Base-by-base conservation (phyloP, 2,888 invertebrate genomes). In the Luperina nickerlii region DNA sequence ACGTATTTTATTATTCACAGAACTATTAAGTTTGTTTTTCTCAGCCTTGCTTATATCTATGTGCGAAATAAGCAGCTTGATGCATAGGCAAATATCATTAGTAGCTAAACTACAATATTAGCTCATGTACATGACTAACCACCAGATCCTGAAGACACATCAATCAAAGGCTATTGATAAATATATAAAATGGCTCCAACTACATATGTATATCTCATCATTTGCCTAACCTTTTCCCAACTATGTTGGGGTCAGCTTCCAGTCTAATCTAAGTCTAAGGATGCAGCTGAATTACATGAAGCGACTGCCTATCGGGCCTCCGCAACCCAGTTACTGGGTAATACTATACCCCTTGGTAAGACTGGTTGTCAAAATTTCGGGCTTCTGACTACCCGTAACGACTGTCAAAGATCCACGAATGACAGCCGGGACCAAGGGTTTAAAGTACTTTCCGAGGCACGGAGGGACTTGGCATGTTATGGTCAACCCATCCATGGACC, bases 11-110 rank as follows among this genome's bases (percentile, higher is more conserved):
- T 60, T 68, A 60, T 80, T 68, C 62, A 48, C 11, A 62, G 83
- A 83, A 62, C 4, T 1, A 42, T 42, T 15, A 32, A n/a, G 48
- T 74, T 66, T 74, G 57, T 82, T 82, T 73, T 74, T 54, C 75
- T 54, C 18, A 18, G 4, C 1, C n/a, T 62, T 4, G 18, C 51
- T n/a, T 32, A 2, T n/a, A n/a, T n/a, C 9, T 32, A 45, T 6
- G 32, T 73, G 57, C 32, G 27, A 60, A 60, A 38, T 65, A 24
- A 65, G 18, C n/a, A 42, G 45, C n/a, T 20, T 32, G 32, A 54
- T 54, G 8, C 0, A 51, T 42, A 63, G n/a, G 45, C 2, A 63
- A 62, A 51, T 51, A 51, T 15, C 24, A 24, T 51, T 32, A 51
- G 27, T 15, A 24, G 2, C 9, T 24, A 32, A 32, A 32, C 27